Conservation (phyloP, 35 echinoderm and acorn worm genomes). For the Apostichopus japonicus region DNA sequence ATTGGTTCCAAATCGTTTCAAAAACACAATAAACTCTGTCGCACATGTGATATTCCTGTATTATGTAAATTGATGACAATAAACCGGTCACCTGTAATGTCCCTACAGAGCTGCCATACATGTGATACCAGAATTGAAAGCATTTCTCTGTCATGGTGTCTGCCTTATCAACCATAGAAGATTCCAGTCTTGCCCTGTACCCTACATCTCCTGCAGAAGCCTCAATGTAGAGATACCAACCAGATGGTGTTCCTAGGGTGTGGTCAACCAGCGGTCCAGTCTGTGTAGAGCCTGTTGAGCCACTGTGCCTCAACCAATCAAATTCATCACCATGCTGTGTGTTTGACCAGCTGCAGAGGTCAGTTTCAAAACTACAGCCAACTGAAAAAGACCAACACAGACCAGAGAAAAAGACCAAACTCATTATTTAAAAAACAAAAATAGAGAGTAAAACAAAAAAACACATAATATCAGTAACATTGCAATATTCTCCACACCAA, state of each 20-base stretch:
- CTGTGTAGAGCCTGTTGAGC: slow-evolving; percentile 52
- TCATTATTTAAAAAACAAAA: too few relatives aligned
- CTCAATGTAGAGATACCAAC: slow-evolving; percentile 83
- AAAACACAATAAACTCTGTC: too few relatives aligned
- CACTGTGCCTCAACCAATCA: slow-evolving; percentile 82
- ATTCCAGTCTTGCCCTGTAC: slow-evolving; percentile 59
- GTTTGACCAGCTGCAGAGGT: slow-evolving; percentile 81
- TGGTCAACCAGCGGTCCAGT: slow-evolving; percentile 81
- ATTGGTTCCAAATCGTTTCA: too few relatives aligned
- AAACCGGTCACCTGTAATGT: slow-evolving; percentile 24
- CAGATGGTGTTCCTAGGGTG: slow-evolving; percentile 66
- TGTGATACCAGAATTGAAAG: slow-evolving; percentile 94
- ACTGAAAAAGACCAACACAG: background rate
- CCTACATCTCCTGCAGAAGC: slow-evolving; percentile 48
- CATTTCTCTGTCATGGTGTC: slow-evolving; percentile 57
- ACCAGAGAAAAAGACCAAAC: background rate
- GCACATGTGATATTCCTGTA: too few relatives aligned
- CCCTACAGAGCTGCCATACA: slow-evolving; percentile 83
- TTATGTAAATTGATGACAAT: too few relatives aligned
- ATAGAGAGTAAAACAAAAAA: too few relatives aligned
- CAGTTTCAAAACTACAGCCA: slow-evolving; percentile 85
- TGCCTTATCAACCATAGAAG: slow-evolving; percentile 33
- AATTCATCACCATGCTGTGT: slow-evolving; percentile 76
- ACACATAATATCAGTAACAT: too few relatives aligned
- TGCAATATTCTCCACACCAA: too few relatives aligned